A percentile compares a stretch with the other conserved stretches of the same genome.
phyloP scores from a whole-genome alignment of 2,797 vertebrate genomes.

The Phataginus tetradactyla region DNA sequence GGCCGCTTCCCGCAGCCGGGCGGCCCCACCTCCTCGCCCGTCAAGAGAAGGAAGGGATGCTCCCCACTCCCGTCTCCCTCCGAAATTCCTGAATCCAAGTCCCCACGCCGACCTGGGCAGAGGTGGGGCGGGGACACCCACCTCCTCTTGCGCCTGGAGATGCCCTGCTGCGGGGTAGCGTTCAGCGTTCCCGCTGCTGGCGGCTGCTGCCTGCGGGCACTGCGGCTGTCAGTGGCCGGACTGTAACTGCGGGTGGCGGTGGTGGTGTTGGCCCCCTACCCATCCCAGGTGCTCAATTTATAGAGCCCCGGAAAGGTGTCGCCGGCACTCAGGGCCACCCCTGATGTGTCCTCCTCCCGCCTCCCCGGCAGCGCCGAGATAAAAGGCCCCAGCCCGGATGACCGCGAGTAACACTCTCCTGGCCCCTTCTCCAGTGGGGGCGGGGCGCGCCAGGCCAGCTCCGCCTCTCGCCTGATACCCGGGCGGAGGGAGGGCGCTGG shows the following conservation, averaged over 20 bases:
- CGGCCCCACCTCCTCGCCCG: background rate
- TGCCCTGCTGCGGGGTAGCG: background rate
- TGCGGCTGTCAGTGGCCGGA: slow-evolving; percentile 32
- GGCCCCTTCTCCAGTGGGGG: slow-evolving; percentile 66
- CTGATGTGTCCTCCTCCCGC: slow-evolving; percentile 74
- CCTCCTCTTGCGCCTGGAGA: slow-evolving; percentile 52
- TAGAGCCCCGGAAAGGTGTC: slow-evolving; percentile 83
- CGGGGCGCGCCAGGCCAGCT: slow-evolving; percentile 64
- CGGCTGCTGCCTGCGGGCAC: slow-evolving; percentile 26
- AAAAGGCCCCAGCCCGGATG: slow-evolving; percentile 79
- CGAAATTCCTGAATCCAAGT: background rate
- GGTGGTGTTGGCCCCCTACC: slow-evolving; percentile 63
- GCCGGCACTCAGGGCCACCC: slow-evolving; percentile 76
- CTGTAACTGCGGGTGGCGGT: background rate
- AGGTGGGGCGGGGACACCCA: slow-evolving; percentile 63
- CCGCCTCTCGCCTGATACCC: slow-evolving; percentile 84
- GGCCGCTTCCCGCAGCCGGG: background rate
- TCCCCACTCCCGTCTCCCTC: background rate
- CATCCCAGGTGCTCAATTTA: slow-evolving; percentile 85
- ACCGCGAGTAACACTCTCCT: slow-evolving; percentile 81
- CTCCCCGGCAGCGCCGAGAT: slow-evolving; percentile 78
- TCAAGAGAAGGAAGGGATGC: background rate
- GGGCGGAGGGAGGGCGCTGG: slow-evolving; percentile 54
- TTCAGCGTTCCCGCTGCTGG: slow-evolving; percentile 27
- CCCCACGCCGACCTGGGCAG: background rate